Evolutionary conservation across 2,797 vertebrate species (phyloP).

Genomic region (Dryobates pubescens): DNA sequence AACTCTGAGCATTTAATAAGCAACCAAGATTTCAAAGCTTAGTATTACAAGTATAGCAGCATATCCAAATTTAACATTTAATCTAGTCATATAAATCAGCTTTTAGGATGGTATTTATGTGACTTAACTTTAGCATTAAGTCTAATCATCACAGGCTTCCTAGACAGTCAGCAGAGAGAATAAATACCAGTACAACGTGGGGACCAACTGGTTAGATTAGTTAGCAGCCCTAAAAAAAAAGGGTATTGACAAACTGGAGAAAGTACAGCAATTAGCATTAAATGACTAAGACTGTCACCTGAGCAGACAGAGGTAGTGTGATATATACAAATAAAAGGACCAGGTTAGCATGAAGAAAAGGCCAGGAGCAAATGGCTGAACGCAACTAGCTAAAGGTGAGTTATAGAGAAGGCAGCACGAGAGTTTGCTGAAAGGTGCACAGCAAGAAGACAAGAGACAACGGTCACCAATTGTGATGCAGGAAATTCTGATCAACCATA

Average conservation of each 20-base stretch:
- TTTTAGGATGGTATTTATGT: background rate
- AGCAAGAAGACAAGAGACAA: background rate
- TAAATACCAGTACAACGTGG: background rate
- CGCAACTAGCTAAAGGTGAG: background rate
- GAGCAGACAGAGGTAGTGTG: background rate
- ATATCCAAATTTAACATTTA: constrained; percentile 5
- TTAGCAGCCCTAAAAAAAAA: background rate
- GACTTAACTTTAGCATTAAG: background rate
- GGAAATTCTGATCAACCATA: background rate
- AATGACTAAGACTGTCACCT: background rate
- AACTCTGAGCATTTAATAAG: background rate
- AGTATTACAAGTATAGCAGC: background rate
- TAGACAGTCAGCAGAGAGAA: background rate
- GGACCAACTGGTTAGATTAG: background rate
- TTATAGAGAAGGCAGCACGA: background rate
- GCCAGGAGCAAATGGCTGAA: background rate
- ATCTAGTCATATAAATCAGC: background rate
- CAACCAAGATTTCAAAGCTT: background rate
- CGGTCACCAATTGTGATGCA: background rate
- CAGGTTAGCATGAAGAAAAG: background rate
- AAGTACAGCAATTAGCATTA: background rate
- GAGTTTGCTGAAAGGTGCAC: background rate
- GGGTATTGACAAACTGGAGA: background rate
- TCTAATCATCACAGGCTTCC: background rate
- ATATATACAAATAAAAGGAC: background rate